phyloP scores from a whole-genome alignment of 1,140 invertebrate genomes.

The Kradibia gibbosae region DNA sequence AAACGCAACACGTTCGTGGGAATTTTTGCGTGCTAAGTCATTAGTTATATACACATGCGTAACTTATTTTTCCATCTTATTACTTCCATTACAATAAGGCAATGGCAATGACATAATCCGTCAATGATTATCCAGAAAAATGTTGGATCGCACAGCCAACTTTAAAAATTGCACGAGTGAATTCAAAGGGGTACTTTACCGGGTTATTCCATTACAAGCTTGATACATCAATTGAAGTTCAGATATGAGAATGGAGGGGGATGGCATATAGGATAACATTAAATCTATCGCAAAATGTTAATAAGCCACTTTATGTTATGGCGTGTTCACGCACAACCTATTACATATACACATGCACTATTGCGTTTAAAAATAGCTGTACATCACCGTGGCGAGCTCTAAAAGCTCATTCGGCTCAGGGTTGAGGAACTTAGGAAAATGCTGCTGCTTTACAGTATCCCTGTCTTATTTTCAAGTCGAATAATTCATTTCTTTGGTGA shows the following conservation, averaged over 20 bases:
- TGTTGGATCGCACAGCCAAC: too few relatives aligned
- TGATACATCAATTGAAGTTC: too few relatives aligned
- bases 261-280: background rate
- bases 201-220: too few relatives aligned
- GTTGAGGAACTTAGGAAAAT: conserved; percentile 47
- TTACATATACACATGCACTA: too few relatives aligned
- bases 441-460: background rate
- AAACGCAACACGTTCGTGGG: too few relatives aligned
- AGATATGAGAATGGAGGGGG: background rate
- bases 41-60: too few relatives aligned
- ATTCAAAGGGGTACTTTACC: too few relatives aligned
- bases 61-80: background rate
- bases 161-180: too few relatives aligned
- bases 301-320: conserved; percentile 11
- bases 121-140: too few relatives aligned
- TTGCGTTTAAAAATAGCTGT: conserved; percentile 21
- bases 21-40: too few relatives aligned
- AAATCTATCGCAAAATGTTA: conserved; percentile 13
- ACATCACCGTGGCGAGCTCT: background rate
- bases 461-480: background rate
- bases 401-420: conserved; percentile 42
- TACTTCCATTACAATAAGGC: background rate
- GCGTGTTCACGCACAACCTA: background rate
- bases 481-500: background rate
- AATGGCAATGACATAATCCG: too few relatives aligned